Evolutionary conservation across 2,888 invertebrate genomes (phyloP), one percentile per base, ranked within the genome.

Genomic region (Fabriciana adippe): DNA sequence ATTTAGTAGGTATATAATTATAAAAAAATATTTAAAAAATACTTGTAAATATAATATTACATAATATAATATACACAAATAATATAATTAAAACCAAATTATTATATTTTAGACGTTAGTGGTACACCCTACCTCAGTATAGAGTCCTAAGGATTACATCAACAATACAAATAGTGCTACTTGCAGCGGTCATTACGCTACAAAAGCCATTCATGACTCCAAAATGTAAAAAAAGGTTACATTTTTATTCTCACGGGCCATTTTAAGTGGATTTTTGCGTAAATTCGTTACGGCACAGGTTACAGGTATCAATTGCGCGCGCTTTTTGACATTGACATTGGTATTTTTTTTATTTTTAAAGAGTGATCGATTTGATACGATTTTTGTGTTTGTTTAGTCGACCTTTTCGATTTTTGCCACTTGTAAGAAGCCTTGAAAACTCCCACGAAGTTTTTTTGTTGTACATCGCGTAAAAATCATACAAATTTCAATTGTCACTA

Each of bases 121-220:
- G 13, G 50, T 59, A 50, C 66, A 70, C 70, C 68, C 66, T 70
- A 68, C 26, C 3, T 13, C 59, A 78, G 73, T 75, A 78, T 77
- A 75, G 73, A 79, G 79, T 75, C 74, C 77, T 81, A 81, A 83
- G 73, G 74, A 79, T 76, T 73, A 67, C 74, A 74, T 72, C 74
- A 76, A 89, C 87, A 88, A 89, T 85, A 85, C 87, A 87, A 90
- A 90, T 88, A 79, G 81, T 79, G 82, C 87, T 86, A 89, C 89
- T 91, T 89, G 85, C 86, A 82, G 80, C 79, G 85, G 85, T 86
- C 86, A 90, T 88, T 89, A 87, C 86, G 73, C 64, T 69, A 86
- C 86, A 88, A 88, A 79, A 76, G 76, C 80, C 89, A 91, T 90
- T 90, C 88, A 91, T 83, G 76, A 75, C 68, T 55, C 11, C 68